Evolutionary conservation across 2,888 invertebrate genomes (phyloP).

Genomic region (Lissonota sp.): DNA sequence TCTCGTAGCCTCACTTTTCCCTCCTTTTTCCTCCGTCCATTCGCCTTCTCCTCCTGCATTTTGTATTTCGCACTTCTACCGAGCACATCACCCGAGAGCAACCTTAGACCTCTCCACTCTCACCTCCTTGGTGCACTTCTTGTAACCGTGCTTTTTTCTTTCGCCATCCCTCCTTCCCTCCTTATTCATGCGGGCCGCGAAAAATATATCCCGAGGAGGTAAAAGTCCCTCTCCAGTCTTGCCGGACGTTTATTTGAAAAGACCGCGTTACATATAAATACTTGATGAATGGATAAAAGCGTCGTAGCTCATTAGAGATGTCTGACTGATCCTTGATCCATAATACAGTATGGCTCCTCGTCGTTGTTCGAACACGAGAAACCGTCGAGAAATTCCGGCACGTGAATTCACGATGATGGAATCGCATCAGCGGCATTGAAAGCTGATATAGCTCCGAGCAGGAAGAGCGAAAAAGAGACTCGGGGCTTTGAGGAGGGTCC

Average conservation of each 20-base stretch:
- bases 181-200: constrained; percentile 8
- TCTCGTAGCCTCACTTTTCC: constrained; percentile 42
- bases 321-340: too few relatives aligned
- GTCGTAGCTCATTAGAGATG: too few relatives aligned
- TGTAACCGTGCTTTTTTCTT: constrained; percentile 29
- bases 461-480: constrained; percentile 53
- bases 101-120: constrained; percentile 54
- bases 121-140: constrained; percentile 26
- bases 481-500: constrained; percentile 51
- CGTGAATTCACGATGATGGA: constrained; percentile 48
- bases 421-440: constrained; percentile 54
- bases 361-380: constrained; percentile 3
- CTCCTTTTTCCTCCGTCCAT: constrained; percentile 14
- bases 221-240: too few relatives aligned
- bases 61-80: constrained; percentile 52
- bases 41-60: constrained; percentile 46
- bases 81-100: constrained; percentile 35
- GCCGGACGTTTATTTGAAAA: too few relatives aligned
- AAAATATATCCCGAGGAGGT: background rate
- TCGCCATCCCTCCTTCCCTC: background rate
- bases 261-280: too few relatives aligned
- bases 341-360: background rate
- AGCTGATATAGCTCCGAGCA: constrained; percentile 22
- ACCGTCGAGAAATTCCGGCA: constrained; percentile 44
- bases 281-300: too few relatives aligned